Evolutionary conservation across 2,888 invertebrate genomes (phyloP).

Genomic region (Malacosoma neustria): DNA sequence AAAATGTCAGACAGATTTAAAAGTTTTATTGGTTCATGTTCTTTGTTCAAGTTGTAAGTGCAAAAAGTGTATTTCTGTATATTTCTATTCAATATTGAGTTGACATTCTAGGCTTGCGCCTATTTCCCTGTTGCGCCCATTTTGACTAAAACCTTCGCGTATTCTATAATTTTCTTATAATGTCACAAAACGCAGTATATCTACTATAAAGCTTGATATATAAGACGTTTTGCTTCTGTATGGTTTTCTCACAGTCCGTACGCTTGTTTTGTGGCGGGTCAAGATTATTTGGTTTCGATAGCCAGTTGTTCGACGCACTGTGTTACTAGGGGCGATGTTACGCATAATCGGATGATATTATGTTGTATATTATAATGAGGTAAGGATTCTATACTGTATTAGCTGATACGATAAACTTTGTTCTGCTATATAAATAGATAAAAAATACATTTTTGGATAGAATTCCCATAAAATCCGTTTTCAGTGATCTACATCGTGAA

Average conservation of each 20-base stretch:
- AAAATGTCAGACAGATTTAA: too few species aligned
- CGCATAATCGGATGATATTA: slow-evolving; percentile 33
- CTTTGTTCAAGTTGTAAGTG: too few species aligned
- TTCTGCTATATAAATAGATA: too few species aligned
- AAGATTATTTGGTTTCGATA: slow-evolving; percentile 8
- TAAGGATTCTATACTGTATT: too few species aligned
- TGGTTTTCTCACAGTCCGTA: slow-evolving; percentile 1
- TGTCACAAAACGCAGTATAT: not conserved
- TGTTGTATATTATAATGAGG: not conserved
- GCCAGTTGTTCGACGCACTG: slow-evolving; percentile 33
- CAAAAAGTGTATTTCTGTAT: too few species aligned
- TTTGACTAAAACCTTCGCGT: not conserved
- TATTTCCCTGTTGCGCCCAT: not conserved
- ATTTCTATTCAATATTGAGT: too few species aligned
- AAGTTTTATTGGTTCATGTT: too few species aligned
- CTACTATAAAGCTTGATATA: not conserved
- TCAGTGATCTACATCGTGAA: too few species aligned
- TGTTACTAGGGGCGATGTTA: slow-evolving; percentile 51
- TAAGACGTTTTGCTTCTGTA: not conserved
- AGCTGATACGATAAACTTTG: too few species aligned
- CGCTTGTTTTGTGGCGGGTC: slow-evolving; percentile 7
- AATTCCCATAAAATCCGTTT: too few species aligned
- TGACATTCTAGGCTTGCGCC: not conserved
- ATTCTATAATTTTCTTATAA: not conserved
- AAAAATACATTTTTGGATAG: too few species aligned